Evolutionary conservation across 1,140 invertebrate species (phyloP), one percentile per base, ranked within the genome.

Genomic region (Yoshiicerus persimilis): DNA sequence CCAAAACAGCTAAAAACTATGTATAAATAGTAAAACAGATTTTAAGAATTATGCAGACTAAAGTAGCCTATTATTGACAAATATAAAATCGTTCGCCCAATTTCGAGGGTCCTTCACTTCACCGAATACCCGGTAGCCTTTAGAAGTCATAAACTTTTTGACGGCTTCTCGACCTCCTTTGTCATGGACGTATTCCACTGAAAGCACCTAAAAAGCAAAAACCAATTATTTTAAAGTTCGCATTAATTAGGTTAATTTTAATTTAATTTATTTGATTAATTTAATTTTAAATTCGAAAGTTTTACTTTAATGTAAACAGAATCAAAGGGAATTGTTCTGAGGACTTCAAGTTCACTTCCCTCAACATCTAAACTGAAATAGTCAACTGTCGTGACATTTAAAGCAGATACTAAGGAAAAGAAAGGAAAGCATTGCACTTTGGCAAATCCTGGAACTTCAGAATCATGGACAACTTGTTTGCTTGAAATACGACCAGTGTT

Each of bases 311-410:
- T 89, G 36, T 47, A 84, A 27, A 90, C 30, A 3, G 87, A 86
- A 64, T 94, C 91, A 89, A 93, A 94, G 23, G 94, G 94, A 86
- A 94, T 93, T 0, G 93, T 94, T 90, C 93, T 91, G 10, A 94
- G 89, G 9, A 94, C 93, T 87, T 94, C 92, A 11, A 94, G 90
- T 89, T 94, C 94, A 80, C 92, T 92, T 30, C 94, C 94, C 91
- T 94, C 94, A 5, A 94, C 91, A 88, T 94, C 93, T 13, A 93
- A 91, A 90, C 93, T 93, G 38, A 90, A 88, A 39, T 89, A 90
- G 56, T 90, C 89, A 20, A 90, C 86, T 4, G 36, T 86, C 2
- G 83, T 70, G 4, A 89, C 83, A 70, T 92, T 93, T 10, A 93
- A 90, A 10, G 94, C 94, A 20, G 92, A 89, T 25, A 94, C 90